Base-by-base conservation (phyloP, 1,140 invertebrate genomes). In the Bathynomus jamesi region DNA sequence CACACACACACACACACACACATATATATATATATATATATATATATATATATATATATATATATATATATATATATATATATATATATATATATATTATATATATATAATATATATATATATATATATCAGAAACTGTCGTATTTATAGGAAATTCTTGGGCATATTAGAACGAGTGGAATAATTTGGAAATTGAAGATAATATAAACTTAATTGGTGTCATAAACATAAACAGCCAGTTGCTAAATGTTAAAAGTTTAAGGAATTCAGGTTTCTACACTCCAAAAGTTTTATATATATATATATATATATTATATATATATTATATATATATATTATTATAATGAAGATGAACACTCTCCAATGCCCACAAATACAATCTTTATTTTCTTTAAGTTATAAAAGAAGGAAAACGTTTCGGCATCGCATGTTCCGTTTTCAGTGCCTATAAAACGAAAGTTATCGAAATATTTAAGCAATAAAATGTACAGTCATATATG, bases 231-330 rank as follows among this genome's bases (percentile, higher is more conserved):
- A 7, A 53, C 40, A 53, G 21, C 11, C 5, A 53, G 21, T 53
- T 53, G 40, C 40, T 53, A 53, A 53, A 53, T 53, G 21, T 21
- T 17, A 17, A 53, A 53, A n/a, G n/a, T n/a, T n/a, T n/a, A n/a
- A n/a, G n/a, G n/a, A n/a, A n/a, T n/a, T n/a, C n/a, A n/a, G n/a
- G n/a, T n/a, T n/a, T n/a, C n/a, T n/a, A n/a, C n/a, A n/a, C n/a
- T n/a, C n/a, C n/a, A n/a, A n/a, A n/a, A n/a, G n/a, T n/a, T 24
- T 25, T 17, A 63, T 63, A 63, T 63, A 63, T 63, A 63, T 63
- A 63, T 63, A 63, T 63, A 63, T 63, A 63, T 63, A 63, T 63
- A 63, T 63, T 63, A 63, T 2, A 63, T 63, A 63, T 63, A 63
- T 63, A 63, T 63, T 63, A 63, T 63, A 63, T 63, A 63, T 63